A percentile compares a stretch with the other conserved stretches of the same genome.
phyloP scores from a whole-genome alignment of 2,888 invertebrate species.

The Liopterus haemorrhoidalis region DNA sequence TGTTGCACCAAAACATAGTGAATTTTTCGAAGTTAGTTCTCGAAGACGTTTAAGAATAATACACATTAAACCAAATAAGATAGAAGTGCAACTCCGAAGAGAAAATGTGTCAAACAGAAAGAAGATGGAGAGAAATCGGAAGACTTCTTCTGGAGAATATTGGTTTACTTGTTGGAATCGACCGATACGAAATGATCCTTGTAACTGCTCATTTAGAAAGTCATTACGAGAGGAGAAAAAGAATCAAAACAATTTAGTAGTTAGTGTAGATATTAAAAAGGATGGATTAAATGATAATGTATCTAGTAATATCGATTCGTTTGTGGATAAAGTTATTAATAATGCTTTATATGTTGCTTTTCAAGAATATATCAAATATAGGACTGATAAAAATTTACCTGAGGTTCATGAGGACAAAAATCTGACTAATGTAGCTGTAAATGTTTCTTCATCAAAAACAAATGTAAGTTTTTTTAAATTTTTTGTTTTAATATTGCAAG shows the following conservation, averaged over 20 bases:
- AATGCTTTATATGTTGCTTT: slow-evolving; percentile 43
- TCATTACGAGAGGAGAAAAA: too few species aligned
- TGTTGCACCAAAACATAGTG: slow-evolving; percentile 39
- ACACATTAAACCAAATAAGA: slow-evolving; percentile 38
- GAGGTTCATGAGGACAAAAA: too few species aligned
- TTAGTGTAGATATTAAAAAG: too few species aligned
- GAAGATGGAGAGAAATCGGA: slow-evolving; percentile 35
- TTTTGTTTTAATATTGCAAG: too few species aligned
- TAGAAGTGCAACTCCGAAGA: slow-evolving; percentile 26
- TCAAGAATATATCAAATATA: slow-evolving; percentile 41
- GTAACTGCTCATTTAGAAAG: slow-evolving; percentile 45
- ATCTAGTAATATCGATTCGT: slow-evolving; percentile 41
- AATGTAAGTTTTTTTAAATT: too few species aligned
- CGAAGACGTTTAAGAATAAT: slow-evolving; percentile 40
- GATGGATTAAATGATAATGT: too few species aligned
- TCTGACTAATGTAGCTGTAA: too few species aligned
- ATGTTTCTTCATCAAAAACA: too few species aligned
- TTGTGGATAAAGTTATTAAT: slow-evolving; percentile 42
- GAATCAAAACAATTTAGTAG: too few species aligned
- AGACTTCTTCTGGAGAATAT: slow-evolving; percentile 45
- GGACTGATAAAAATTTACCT: too few species aligned
- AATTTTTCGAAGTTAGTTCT: slow-evolving; percentile 40
- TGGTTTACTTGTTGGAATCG: slow-evolving; percentile 48
- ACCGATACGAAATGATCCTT: slow-evolving; percentile 42
- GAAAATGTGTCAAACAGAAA: slow-evolving; percentile 29